Conservation (phyloP, 2,113 vertebrate genomes). For the Puffinus mauretanicus region DNA sequence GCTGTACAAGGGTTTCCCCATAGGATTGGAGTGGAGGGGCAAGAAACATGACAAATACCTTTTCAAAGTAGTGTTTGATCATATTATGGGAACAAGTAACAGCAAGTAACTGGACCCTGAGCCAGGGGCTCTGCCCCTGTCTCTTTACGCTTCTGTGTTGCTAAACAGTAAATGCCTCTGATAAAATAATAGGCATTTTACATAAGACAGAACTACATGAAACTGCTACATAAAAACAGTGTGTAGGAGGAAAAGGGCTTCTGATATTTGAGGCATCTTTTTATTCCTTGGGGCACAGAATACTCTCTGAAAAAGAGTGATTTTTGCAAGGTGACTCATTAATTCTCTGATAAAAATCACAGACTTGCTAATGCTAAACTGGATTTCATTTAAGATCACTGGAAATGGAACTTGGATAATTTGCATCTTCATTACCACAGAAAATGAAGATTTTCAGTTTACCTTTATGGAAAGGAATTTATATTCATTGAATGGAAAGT, state of each 20-base stretch:
- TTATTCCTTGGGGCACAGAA: neutral
- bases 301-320: neutral
- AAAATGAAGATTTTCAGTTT: neutral
- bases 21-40: neutral
- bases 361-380: neutral
- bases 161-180: neutral
- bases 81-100: neutral
- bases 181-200: neutral
- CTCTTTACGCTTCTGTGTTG: neutral
- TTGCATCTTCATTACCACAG: neutral
- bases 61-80: neutral
- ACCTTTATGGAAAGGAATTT: neutral
- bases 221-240: neutral
- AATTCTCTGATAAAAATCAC: neutral
- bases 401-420: neutral
- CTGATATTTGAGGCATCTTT: neutral
- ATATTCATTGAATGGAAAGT: neutral
- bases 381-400: neutral
- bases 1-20: neutral
- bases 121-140: neutral
- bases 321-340: neutral
- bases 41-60: neutral
- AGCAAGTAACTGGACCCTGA: neutral
- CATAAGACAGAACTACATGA: neutral
- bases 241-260: neutral